Conservation (phyloP, 2,888 invertebrate genomes). For the Drosophila engyochracea region DNA sequence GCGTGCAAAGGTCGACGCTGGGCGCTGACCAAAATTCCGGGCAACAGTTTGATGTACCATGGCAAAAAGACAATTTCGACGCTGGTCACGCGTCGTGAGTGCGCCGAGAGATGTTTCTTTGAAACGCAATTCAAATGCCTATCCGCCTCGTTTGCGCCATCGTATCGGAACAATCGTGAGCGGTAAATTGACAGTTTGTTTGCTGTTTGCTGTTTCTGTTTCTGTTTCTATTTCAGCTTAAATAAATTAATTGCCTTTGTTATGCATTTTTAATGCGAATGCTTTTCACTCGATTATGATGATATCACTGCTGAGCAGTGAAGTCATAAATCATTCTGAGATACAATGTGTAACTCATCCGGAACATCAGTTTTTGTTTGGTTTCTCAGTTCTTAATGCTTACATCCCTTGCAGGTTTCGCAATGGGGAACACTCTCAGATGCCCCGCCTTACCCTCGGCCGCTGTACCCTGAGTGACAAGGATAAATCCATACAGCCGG, state of each 20-base stretch:
- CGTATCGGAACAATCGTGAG: constrained; percentile 84
- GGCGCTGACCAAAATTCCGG: constrained; percentile 91
- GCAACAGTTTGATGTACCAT: constrained; percentile 90
- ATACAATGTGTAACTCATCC: constrained; percentile 24
- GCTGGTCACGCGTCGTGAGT: constrained; percentile 88
- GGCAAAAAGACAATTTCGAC: constrained; percentile 88
- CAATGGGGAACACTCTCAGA: constrained; percentile 27
- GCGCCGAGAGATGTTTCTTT: constrained; percentile 88
- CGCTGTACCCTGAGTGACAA: constrained; percentile 90
- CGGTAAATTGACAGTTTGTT: constrained; percentile 79
- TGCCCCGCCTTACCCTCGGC: constrained; percentile 84
- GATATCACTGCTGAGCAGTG: constrained; percentile 52
- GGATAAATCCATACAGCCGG: constrained; percentile 91
- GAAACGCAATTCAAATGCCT: constrained; percentile 87
- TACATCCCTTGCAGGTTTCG: constrained; percentile 56
- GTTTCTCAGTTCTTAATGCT: constrained; percentile 12
- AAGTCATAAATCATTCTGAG: constrained; percentile 63
- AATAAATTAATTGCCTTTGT: constrained; percentile 67
- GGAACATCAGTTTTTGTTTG: constrained; percentile 1
- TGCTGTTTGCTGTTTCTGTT: constrained; percentile 26
- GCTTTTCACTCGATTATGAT: constrained; percentile 62
- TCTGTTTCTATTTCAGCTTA: constrained; percentile 1
- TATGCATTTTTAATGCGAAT: constrained; percentile 63
- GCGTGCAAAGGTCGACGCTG: constrained; percentile 89
- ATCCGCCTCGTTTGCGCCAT: constrained; percentile 87